Percentiles rank a stretch among this genome's conserved stretches.
These are phyloP conservation scores for Empidonax alnorum DNA, from an alignment of 2,113 vertebrate genomes.

Conservation along the genomic window DNA sequence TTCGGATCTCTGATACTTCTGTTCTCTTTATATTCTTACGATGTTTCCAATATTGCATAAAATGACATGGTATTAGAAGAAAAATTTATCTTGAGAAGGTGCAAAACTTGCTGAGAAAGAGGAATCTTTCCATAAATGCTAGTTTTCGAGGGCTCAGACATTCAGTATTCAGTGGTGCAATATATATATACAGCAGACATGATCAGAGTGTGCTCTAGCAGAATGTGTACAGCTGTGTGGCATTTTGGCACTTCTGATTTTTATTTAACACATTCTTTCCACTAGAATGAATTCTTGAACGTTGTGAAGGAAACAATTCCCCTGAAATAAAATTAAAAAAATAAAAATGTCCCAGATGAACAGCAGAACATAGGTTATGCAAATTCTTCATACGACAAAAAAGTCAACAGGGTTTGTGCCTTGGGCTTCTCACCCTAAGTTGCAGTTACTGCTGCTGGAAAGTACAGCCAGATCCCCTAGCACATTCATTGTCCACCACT, in stretches of 20 bases:
- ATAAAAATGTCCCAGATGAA: neutral
- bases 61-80: neutral
- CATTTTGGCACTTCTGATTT: neutral
- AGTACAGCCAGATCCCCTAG: neutral
- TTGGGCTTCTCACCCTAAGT: neutral
- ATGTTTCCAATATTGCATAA: neutral
- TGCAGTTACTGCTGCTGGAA: neutral
- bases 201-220: neutral
- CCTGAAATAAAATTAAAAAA: accelerated
- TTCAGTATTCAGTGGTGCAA: neutral
- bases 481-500: neutral
- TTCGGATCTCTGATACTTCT: neutral
- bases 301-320: neutral
- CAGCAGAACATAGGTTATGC: neutral
- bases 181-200: neutral
- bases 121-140: neutral
- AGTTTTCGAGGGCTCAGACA: neutral
- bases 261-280: neutral
- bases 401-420: neutral
- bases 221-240: neutral
- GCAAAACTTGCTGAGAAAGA: neutral
- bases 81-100: neutral
- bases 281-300: neutral
- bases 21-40: neutral
- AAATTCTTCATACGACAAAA: neutral